Conservation (phyloP, 1,140 invertebrate species). For the Drosophila simulans region DNA sequence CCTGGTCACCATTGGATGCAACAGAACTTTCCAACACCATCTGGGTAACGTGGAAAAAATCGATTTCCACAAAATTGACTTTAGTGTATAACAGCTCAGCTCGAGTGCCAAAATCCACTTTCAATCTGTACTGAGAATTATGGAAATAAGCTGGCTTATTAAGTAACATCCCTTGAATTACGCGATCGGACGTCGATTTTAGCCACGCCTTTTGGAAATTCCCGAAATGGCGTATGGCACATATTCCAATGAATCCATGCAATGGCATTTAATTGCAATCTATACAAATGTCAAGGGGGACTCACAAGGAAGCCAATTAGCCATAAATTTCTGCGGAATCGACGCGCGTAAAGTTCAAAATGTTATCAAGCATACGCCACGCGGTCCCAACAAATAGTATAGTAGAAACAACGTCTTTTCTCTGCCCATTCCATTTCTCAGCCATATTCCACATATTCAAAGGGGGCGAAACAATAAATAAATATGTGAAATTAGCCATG, state of each 20-base stretch:
- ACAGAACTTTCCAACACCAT: not conserved
- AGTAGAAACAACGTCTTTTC: not conserved
- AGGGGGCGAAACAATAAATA: conserved; percentile 21
- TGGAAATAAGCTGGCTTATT: not conserved
- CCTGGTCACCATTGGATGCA: not conserved
- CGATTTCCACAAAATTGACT: too few species aligned
- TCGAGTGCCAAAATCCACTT: not conserved
- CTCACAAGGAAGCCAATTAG: conserved; percentile 9
- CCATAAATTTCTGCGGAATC: not conserved
- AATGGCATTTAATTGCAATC: not conserved
- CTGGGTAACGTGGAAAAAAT: too few species aligned
- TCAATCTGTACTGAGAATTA: not conserved
- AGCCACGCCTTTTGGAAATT: too few species aligned
- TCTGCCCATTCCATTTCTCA: conserved; percentile 4
- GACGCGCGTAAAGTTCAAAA: not conserved
- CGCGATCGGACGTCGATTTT: too few species aligned
- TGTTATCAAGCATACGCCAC: conserved; percentile 37
- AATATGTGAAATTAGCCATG: conserved; percentile 74
- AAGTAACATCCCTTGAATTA: not conserved
- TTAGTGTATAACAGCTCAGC: not conserved
- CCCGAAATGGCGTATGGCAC: not conserved
- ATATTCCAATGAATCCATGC: not conserved
- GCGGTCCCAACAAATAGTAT: not conserved
- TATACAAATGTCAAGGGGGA: conserved; percentile 3
- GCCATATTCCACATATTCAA: not conserved